Evolutionary conservation across 2,797 vertebrate genomes (phyloP).

Genomic region (Agapornis canus): DNA sequence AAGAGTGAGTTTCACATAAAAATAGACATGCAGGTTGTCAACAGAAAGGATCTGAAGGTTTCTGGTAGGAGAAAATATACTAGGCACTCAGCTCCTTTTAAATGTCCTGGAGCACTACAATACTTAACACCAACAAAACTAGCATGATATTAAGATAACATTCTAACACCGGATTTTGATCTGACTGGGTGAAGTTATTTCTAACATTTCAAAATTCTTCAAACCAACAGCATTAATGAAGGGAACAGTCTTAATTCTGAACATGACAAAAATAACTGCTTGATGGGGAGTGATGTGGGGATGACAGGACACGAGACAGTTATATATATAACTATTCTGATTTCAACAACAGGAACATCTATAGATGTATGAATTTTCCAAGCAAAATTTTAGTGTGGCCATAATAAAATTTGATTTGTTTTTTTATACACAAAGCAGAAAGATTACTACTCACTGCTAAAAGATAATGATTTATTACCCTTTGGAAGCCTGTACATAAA

Average conservation of each 20-base stretch:
- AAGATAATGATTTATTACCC: neutral
- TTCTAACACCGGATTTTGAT: neutral
- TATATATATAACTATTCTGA: neutral
- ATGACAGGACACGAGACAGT: accelerated
- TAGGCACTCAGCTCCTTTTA: neutral
- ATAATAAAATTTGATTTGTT: neutral
- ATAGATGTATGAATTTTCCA: neutral
- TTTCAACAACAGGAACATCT: neutral
- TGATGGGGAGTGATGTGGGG: accelerated
- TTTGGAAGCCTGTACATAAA: neutral
- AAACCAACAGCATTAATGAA: neutral
- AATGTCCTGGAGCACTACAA: neutral
- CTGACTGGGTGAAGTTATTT: neutral
- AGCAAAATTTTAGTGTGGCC: neutral
- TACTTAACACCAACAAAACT: neutral
- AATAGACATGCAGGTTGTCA: neutral
- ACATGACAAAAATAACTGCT: neutral
- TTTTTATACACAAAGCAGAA: neutral
- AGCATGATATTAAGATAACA: neutral
- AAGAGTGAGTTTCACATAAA: neutral
- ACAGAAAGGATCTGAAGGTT: neutral
- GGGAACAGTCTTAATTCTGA: neutral
- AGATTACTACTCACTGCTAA: neutral
- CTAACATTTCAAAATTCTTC: neutral
- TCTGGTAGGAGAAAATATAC: neutral